Base-by-base conservation (phyloP, 37 sponge, comb jelly and placozoan species). In the Axinella damicornis region DNA sequence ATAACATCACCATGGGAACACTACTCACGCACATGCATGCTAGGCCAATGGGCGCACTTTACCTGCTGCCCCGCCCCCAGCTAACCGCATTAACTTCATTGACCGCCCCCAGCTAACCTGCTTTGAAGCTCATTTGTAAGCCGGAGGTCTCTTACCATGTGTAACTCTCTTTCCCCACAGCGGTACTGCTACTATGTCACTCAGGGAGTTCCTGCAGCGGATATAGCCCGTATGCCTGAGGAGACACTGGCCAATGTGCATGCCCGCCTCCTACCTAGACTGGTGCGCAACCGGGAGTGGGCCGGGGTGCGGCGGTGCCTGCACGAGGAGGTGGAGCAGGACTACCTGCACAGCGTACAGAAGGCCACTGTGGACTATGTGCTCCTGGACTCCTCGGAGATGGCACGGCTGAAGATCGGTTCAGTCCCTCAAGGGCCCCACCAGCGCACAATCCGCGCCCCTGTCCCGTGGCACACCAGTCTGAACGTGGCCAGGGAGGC, bases 361-460 rank as follows among this genome's bases (percentile, higher is more conserved):
- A 97, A 92, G 69, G 66, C 87, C 20, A 88, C 92, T 38, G 88
- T 97, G 2, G 95, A 94, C 78, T 97, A 97, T 71, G 80, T 97
- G 39, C 91, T 97, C n/a, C 79, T 72, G 67, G 97, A 97, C 54
- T 67, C 88, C 21, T 33, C 73, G 22, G 97, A 97, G 68, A 79
- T 74, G 83, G 80, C 39, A 1, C 82, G 97, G 60, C 76, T 97
- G 27, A 86, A 86, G 57, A 97, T 97, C 34, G 62, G n/a, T 0
- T 73, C 93, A 22, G 38, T 84, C 31, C 97, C 95, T 24, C 38
- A 34, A 2, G 57, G 63, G 13, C 52, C 65, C 34, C 93, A 87
- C 22, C 71, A 21, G 18, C 81, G 85, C 33, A 69, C 83, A 0
- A 80, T 92, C n/a, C 76, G 97, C 21, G 95, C 97, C 19, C 97